Evolutionary conservation across 2,797 vertebrate species (phyloP).

Genomic region (Pyrrhura leucotis): DNA sequence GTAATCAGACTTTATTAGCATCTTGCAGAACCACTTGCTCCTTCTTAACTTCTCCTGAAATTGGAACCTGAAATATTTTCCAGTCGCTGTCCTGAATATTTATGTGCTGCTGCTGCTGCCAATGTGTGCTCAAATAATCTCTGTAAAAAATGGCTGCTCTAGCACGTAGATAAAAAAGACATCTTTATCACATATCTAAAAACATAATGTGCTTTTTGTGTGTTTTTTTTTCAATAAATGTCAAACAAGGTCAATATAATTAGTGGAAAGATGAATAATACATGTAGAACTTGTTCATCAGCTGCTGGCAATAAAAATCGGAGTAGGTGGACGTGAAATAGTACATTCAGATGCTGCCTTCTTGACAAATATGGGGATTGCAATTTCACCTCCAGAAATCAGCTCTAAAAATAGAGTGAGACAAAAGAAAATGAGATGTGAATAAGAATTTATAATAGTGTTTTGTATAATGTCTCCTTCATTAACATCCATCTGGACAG

Average conservation of each 20-base stretch:
- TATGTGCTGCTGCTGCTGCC: neutral
- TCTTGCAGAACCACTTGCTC: neutral
- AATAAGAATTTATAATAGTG: slow-evolving; percentile 54
- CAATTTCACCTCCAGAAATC: slow-evolving; percentile 44
- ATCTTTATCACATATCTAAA: neutral
- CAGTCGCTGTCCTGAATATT: neutral
- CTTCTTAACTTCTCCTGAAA: neutral
- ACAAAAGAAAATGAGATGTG: slow-evolving; percentile 55
- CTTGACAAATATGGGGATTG: slow-evolving; percentile 30
- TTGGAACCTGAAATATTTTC: slow-evolving; percentile 3
- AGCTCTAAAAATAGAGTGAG: slow-evolving; percentile 65
- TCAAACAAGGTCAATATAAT: neutral
- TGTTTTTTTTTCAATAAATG: neutral
- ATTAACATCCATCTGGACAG: slow-evolving; percentile 70
- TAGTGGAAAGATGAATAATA: neutral
- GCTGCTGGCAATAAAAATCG: neutral
- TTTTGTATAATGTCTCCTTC: slow-evolving; percentile 58
- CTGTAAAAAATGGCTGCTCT: neutral
- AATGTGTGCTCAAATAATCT: neutral
- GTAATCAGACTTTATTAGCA: slow-evolving; percentile 15
- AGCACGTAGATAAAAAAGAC: neutral
- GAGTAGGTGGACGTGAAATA: slow-evolving; percentile 40
- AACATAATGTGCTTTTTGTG: neutral
- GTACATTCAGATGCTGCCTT: slow-evolving; percentile 7
- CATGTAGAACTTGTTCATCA: neutral